Evolutionary conservation across 2,113 vertebrate species (phyloP).

Genomic region (Rhinolophus sinicus): DNA sequence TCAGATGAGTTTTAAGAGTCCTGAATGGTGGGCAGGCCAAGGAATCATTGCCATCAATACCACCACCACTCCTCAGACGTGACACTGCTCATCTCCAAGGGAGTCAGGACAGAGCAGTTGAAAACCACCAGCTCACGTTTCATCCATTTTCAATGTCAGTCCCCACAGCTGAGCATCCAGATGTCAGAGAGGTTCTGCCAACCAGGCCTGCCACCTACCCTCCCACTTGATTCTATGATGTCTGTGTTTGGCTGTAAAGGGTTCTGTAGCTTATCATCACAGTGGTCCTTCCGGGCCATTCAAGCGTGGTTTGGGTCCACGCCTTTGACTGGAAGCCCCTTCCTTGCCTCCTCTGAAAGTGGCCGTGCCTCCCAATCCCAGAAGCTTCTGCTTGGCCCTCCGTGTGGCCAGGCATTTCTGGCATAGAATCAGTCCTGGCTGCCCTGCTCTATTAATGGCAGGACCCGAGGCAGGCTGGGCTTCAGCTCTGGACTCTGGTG

Average conservation of each 20-base stretch:
- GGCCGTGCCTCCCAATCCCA: neutral
- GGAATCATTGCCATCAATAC: neutral
- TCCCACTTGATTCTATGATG: neutral
- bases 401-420: neutral
- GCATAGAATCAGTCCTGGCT: too few species aligned
- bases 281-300: too few species aligned
- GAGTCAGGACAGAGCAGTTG: neutral
- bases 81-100: neutral
- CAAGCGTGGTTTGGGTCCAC: accelerated
- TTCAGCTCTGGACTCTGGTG: neutral
- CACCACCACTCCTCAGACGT: neutral
- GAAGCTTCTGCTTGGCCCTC: neutral
- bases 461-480: neutral
- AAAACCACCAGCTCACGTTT: neutral
- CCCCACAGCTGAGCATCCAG: neutral
- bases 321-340: neutral
- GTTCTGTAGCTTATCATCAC: neutral
- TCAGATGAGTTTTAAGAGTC: too few species aligned
- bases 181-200: neutral
- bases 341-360: neutral
- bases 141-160: accelerated
- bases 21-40: neutral
- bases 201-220: neutral
- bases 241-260: neutral
- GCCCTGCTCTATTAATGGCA: accelerated